Evolutionary conservation across 1,140 invertebrate species (phyloP), one percentile per base, ranked within the genome.

Genomic region (Leptestheria dahalacensis): DNA sequence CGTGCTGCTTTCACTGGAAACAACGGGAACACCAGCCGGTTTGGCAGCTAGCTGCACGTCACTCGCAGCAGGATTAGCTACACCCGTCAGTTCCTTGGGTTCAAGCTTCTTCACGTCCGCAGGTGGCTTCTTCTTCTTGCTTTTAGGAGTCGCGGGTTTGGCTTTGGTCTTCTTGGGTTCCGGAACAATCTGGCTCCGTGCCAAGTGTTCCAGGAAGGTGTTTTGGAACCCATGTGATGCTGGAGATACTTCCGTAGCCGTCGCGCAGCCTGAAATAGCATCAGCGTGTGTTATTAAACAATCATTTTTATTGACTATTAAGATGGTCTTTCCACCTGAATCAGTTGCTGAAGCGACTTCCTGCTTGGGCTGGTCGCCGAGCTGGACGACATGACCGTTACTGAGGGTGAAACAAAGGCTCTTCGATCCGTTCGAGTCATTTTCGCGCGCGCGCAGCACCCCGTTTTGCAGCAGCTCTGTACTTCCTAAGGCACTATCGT

Each of bases 141-240:
- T 55, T 28, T 26, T 23, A 18, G 26, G 25, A 46, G 49, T 25
- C 21, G n/a, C 20, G 11, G 58, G 21, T 25, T 60, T 52, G 26
- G 9, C 26, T 20, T 60, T 60, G 12, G 26, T 60, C 29, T 60
- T 60, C 26, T 60, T 60, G 1, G 49, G 28, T 4, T 50, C 51
- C n/a, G 58, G 48, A 1, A 60, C 28, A 11, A 52, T 60, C 21
- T 60, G 58, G 21, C 58, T 60, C 24, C 58, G n/a, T 1, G 58
- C 58, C 26, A 60, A 51, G 33, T 52, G 29, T 28, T 60, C 58
- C 47, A 60, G 51, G 12, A 60, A 60, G n/a, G 24, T 23, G 33
- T 60, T 60, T 21, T 60, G 58, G 28, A 60, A 60, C 0, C 58
- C 58, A 10, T 33, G 25, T 10, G 48, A 23, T 10, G 48, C 48